A percentile compares a stretch with the other conserved stretches of the same genome.
phyloP scores from a whole-genome alignment of 2,888 invertebrate genomes.

The Nasonovia ribisnigri region DNA sequence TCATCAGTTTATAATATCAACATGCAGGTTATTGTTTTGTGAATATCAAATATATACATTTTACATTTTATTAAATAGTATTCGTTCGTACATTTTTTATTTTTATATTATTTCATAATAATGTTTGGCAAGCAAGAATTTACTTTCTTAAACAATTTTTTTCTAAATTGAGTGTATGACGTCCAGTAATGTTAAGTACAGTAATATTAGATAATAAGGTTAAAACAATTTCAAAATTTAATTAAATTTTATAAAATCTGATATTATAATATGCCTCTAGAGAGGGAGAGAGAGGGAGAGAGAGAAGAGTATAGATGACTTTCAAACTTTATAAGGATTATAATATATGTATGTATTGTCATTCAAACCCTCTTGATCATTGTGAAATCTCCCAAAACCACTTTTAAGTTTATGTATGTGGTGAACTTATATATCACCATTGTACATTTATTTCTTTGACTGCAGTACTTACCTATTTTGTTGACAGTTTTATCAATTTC shows the following conservation, averaged over 20 bases:
- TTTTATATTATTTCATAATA: neutral
- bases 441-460: neutral
- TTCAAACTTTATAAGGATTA: slow-evolving; percentile 10
- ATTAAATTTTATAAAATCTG: neutral
- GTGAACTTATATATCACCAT: neutral
- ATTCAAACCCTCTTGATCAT: neutral
- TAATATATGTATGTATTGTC: neutral
- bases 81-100: neutral
- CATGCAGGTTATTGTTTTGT: neutral
- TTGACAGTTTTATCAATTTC: slow-evolving; percentile 6
- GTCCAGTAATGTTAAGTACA: neutral
- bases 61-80: neutral
- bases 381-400: neutral
- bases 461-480: neutral
- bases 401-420: neutral
- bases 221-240: neutral
- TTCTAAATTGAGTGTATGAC: neutral
- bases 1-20: neutral
- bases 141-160: neutral
- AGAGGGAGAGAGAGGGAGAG: neutral
- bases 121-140: neutral
- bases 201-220: neutral
- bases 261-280: neutral
- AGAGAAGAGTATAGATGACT: neutral
- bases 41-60: neutral